Evolutionary conservation across 2,797 vertebrate genomes (phyloP), one percentile per base, ranked within the genome.

Genomic region (Lycodopsis pacificus): DNA sequence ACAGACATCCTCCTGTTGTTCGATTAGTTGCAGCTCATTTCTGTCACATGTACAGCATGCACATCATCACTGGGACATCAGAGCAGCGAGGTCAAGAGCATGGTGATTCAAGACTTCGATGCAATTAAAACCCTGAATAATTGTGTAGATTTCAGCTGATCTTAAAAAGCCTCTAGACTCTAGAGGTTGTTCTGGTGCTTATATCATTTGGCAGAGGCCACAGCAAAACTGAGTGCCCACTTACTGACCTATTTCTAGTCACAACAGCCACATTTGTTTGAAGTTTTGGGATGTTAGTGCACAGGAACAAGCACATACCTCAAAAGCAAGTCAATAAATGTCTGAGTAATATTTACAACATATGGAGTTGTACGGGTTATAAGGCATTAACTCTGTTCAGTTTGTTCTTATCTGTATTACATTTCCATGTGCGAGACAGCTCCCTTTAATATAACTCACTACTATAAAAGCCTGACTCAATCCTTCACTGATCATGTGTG

Each of bases 11-110:
- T 30, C 32, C 30, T 73, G 32, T 71, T 65, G 32, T 71, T 65
- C 75, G 78, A 87, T 86, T 80, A 85, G 62, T 2, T 59, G 65
- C 27, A 81, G 65, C 66, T 85, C 27, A 76, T 53, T 78, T 56
- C 25, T 42, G 49, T 68, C 73, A 64, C 51, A 4, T 72, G 75
- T n/a, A 17, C 38, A 51, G 34, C 25, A 10, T 7, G 36, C 42
- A 56, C 49, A 73, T 54, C 48, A 48, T 22, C 36, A 44, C 25
- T 2, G 36, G 58, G 22, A 17, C 20, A 46, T 17, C 25, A n/a
- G 51, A n/a, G 27, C 5, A 62, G 27, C 2, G 2, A 73, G 40
- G 30, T 53, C 2, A 8, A n/a, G 22, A 59, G 48, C 14, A 27
- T 22, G 25, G 14, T 44, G 11, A 20, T n/a, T n/a, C 9, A 48